Percentiles rank a stretch among this genome's conserved stretches.
Conservation (phyloP, 2,113 vertebrate genomes). For the Chlamydotis undulata region DNA sequence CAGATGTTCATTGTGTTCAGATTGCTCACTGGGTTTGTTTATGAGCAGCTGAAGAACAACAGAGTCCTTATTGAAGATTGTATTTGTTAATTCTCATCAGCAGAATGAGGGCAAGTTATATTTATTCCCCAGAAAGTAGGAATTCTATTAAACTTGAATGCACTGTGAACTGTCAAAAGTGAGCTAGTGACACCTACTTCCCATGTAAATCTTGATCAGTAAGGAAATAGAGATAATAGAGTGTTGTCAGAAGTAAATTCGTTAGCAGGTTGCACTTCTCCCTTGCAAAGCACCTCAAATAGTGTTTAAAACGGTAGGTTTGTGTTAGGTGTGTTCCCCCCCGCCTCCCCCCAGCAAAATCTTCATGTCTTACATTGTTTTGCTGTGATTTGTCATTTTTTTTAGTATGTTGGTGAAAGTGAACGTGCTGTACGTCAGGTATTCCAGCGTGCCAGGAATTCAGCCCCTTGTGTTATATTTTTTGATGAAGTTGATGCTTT, state of each 20-base stretch:
- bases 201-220: neutral
- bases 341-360: neutral
- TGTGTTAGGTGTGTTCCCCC: neutral
- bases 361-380: neutral
- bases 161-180: neutral
- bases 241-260: neutral
- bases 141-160: neutral
- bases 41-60: neutral
- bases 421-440: conserved; percentile 94
- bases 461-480: conserved; percentile 96
- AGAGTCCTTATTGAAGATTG: neutral
- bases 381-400: neutral
- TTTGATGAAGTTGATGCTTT: conserved; percentile 97
- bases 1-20: neutral
- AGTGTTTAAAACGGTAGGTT: neutral
- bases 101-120: neutral
- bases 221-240: neutral
- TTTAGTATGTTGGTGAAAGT: conserved; percentile 95
- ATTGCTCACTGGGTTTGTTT: neutral
- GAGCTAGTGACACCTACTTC: neutral
- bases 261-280: neutral
- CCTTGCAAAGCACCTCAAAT: neutral
- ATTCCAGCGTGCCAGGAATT: conserved; percentile 93
- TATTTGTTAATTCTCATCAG: neutral
- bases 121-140: neutral